These are phyloP conservation scores for Penaeus japonicus DNA, from an alignment of 1,140 invertebrate species.

Conservation along the genomic window DNA sequence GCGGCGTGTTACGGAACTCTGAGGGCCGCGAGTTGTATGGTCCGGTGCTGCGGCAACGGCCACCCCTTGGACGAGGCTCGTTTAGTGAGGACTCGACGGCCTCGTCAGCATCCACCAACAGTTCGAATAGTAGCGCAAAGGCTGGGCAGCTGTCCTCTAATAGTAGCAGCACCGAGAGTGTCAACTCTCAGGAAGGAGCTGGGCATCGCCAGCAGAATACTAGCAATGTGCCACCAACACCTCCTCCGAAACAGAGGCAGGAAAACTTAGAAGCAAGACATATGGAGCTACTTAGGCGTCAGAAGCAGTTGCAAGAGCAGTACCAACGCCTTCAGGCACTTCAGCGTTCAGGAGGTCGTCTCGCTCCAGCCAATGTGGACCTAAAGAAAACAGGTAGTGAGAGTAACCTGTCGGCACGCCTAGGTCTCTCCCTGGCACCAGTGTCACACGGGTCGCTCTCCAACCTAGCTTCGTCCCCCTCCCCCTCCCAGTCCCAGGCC, in stretches of 20 bases:
- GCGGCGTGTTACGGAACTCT: slow-evolving; percentile 47
- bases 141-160: slow-evolving; percentile 58
- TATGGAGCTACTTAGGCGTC: slow-evolving; percentile 62
- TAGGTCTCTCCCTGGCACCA: slow-evolving; percentile 41
- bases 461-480: slow-evolving; percentile 28
- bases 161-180: slow-evolving; percentile 62
- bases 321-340: slow-evolving; percentile 63
- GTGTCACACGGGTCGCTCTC: slow-evolving; percentile 44
- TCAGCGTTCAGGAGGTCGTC: slow-evolving; percentile 58
- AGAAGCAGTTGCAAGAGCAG: slow-evolving; percentile 63
- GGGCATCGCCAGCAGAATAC: slow-evolving; percentile 4
- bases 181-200: slow-evolving; percentile 61
- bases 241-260: slow-evolving; percentile 60
- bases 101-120: slow-evolving; percentile 55
- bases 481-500: background rate
- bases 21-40: slow-evolving; percentile 53
- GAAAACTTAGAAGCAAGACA: slow-evolving; percentile 63
- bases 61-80: slow-evolving; percentile 54
- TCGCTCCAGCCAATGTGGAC: slow-evolving; percentile 51
- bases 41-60: slow-evolving; percentile 55
- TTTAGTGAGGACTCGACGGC: slow-evolving; percentile 58
- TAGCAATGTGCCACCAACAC: slow-evolving; percentile 23
- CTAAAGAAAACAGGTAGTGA: slow-evolving; percentile 50
- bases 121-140: slow-evolving; percentile 48
- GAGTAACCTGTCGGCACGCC: slow-evolving; percentile 35